A percentile compares a stretch with the other conserved stretches of the same genome.
phyloP scores from a whole-genome alignment of 1,140 invertebrate species.

The Belonocnema kinseyi region DNA sequence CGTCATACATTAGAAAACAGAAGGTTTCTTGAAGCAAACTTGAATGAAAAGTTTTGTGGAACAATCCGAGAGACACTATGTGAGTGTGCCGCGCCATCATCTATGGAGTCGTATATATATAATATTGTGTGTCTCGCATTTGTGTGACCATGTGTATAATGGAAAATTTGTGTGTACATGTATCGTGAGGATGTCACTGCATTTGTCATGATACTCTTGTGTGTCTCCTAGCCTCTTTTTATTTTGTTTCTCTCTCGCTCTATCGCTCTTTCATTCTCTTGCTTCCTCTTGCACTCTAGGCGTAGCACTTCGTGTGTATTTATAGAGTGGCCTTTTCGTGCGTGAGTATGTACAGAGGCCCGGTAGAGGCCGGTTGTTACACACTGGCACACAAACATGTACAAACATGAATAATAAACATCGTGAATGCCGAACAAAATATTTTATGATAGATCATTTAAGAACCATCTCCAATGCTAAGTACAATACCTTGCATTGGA shows the following conservation, averaged over 20 bases:
- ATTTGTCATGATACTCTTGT: slow-evolving; percentile 71
- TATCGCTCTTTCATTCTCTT: slow-evolving; percentile 58
- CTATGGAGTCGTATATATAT: slow-evolving; percentile 77
- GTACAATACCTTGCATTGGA: neutral
- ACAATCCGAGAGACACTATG: slow-evolving; percentile 77
- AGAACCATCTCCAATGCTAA: neutral
- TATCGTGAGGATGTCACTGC: slow-evolving; percentile 46
- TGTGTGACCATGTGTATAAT: slow-evolving; percentile 59
- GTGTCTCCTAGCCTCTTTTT: slow-evolving; percentile 54
- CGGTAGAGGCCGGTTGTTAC: slow-evolving; percentile 66
- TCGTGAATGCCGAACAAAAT: slow-evolving; percentile 51
- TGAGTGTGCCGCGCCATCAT: slow-evolving; percentile 77
- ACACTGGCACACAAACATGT: slow-evolving; percentile 71
- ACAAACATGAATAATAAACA: slow-evolving; percentile 63
- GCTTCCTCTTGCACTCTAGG: slow-evolving; percentile 58
- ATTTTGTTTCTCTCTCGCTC: slow-evolving; percentile 47
- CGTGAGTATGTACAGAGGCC: slow-evolving; percentile 68
- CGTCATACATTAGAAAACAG: slow-evolving; percentile 78
- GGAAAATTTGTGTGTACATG: slow-evolving; percentile 55
- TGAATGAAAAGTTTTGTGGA: slow-evolving; percentile 77
- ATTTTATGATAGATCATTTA: slow-evolving; percentile 33
- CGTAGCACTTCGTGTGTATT: slow-evolving; percentile 66
- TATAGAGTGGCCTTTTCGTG: slow-evolving; percentile 65
- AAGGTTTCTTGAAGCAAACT: slow-evolving; percentile 78
- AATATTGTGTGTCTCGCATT: slow-evolving; percentile 73